Percentiles rank a stretch among this genome's conserved stretches.
These are phyloP conservation scores for Hypanus sabinus DNA, from an alignment of 2,113 vertebrate species.

Conservation along the genomic window DNA sequence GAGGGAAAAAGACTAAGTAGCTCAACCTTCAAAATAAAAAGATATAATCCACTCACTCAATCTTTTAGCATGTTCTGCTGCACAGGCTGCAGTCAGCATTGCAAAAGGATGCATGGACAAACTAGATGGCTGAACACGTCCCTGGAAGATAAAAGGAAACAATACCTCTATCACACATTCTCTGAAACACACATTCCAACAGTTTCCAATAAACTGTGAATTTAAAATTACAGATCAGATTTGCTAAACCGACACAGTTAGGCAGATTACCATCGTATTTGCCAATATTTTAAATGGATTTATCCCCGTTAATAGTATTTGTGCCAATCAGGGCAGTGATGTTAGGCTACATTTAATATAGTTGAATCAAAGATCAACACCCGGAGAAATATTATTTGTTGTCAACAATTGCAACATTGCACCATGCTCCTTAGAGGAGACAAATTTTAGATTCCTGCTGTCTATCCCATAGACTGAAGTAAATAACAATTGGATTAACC, in stretches of 20 bases:
- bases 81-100: constrained; percentile 70
- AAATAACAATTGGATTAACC: background rate
- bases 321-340: background rate
- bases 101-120: constrained; percentile 73
- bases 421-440: background rate
- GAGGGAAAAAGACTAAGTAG: background rate
- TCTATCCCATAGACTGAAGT: background rate
- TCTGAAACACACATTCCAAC: constrained; percentile 20
- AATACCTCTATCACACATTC: constrained; percentile 38
- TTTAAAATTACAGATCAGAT: background rate
- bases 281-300: constrained; percentile 9
- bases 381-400: background rate
- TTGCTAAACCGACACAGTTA: background rate
- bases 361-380: background rate
- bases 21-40: background rate
- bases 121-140: constrained; percentile 51
- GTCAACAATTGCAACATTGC: background rate
- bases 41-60: constrained; percentile 57
- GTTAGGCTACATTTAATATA: background rate
- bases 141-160: constrained; percentile 45
- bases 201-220: background rate
- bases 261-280: background rate
- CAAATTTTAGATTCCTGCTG: background rate
- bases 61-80: constrained; percentile 58
- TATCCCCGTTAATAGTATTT: background rate